phyloP scores from a whole-genome alignment of 2,797 vertebrate genomes.

The Platalea minor region DNA sequence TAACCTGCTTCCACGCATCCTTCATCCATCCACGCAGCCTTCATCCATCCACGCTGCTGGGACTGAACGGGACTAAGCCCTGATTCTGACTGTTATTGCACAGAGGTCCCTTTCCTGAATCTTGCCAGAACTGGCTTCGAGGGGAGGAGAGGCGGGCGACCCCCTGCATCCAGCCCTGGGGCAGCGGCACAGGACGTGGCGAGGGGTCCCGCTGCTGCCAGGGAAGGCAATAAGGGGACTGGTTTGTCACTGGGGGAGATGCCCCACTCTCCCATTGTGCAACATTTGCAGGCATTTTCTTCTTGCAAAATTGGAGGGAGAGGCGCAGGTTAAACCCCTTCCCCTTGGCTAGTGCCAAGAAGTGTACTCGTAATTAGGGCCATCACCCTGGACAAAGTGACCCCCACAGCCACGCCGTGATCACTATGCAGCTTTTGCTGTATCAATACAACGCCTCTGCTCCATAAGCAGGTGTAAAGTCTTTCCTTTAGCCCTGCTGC shows the following conservation, averaged over 20 bases:
- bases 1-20: neutral
- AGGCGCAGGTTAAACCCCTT: neutral
- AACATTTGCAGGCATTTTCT: neutral
- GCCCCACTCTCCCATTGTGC: neutral
- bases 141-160: neutral
- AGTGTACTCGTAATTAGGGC: neutral
- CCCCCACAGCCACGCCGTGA: neutral
- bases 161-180: neutral
- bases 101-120: constrained; percentile 14
- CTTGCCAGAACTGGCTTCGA: neutral
- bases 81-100: constrained; percentile 44
- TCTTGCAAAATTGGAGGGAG: neutral
- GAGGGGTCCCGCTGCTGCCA: neutral
- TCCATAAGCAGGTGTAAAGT: neutral
- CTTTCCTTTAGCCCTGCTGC: neutral
- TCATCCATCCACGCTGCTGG: neutral
- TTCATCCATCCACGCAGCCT: neutral
- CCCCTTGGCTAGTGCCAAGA: neutral
- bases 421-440: neutral
- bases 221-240: neutral
- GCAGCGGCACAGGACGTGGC: neutral
- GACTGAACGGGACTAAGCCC: neutral
- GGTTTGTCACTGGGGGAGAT: neutral
- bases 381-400: fast-evolving
- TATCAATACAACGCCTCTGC: neutral